Base-by-base conservation (phyloP, 1,140 invertebrate genomes). In the Drosophila bocki region DNA sequence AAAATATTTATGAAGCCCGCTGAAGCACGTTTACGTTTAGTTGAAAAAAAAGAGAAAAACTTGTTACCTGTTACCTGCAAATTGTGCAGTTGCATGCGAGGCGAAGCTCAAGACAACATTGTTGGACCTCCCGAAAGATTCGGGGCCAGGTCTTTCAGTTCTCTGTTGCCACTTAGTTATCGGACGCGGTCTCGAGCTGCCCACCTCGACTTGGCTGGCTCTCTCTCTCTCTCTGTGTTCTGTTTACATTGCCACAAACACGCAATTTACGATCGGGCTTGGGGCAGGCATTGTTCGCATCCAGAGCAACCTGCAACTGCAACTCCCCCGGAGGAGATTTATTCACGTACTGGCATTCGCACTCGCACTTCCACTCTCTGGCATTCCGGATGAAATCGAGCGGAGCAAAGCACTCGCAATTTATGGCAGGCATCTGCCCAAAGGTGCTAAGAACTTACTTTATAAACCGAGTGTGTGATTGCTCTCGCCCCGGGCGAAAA, bases 221-320 rank as follows among this genome's bases (percentile, higher is more conserved):
- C 17, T 56, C 33, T 22, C 9, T 11, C 2, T 11, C 33, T 35
- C 9, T 12, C 35, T 37, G 11, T 48, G 45, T 35, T 62, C 29
- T 75, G 70, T 75, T 75, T 75, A 63, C 70, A 75, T 75, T 75
- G 39, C 29, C 58, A 75, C 47, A 75, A 72, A 48, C 71, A 75
- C 71, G 71, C 71, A 75, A 75, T 75, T 75, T 63, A 63, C 53
- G 70, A 56, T 63, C 3, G 29, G 68, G 54, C 70, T 72, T 60
- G 68, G 32, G 68, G 70, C 70, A 60, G 35, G 45, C 70, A 74
- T 72, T 74, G 70, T 74, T 72, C 54, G 54, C 69, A 51, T 50
- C 35, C 45, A 32, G 19, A 44, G 47, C 71, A 75, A 42, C 47
- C 29, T 54, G 35, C 47, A 44, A 41, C 35, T 39, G 29, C 54